Base-by-base conservation (phyloP, 2,797 vertebrate genomes). In the Zalophus californianus region DNA sequence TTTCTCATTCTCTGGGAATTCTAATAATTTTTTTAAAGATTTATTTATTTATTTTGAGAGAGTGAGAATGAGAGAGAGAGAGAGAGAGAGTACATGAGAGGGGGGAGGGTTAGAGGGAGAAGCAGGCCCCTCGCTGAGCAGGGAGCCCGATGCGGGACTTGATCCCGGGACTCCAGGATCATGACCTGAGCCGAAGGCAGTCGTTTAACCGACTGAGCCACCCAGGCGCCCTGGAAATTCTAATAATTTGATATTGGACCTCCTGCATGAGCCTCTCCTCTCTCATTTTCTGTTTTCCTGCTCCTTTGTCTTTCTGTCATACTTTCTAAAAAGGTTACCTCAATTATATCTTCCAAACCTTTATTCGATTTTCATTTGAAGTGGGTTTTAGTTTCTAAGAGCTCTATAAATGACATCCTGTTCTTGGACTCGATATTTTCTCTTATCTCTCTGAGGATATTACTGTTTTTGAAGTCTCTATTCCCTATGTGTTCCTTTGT, bases 391-490 rank as follows among this genome's bases (percentile, higher is more conserved):
- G 70, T 90, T 80, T 90, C 82, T 16, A 32, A 56, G 60, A 35
- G 35, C 44, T 54, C 84, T 64, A 9, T 85, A 44, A 86, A 52
- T 58, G 95, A 70, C 52, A 13, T 72, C 44, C 35, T 35, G 29
- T 66, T 35, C 73, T 48, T 48, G 80, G 32, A 79, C 50, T 23
- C 5, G 15, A 27, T 44, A 1, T 13, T 90, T 78, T 62, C 82
- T 92, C 92, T 96, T 56, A 52, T 88, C 75, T 89, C 82, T 58
- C 93, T 27, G 25, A 70, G 70, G 87, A 78, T 66, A 38, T 72
- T 84, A 15, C 62, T 84, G 92, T n/a, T 93, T 95, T 62, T 82
- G 80, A 97, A 85, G 91, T 86, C 72, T 78, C 20, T 73, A 1
- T 78, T 90, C 89, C 66, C 80, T 70, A 64, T 5, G 29, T 3